phyloP scores from a whole-genome alignment of 2,888 invertebrate genomes.

The Operophtera brumata region DNA sequence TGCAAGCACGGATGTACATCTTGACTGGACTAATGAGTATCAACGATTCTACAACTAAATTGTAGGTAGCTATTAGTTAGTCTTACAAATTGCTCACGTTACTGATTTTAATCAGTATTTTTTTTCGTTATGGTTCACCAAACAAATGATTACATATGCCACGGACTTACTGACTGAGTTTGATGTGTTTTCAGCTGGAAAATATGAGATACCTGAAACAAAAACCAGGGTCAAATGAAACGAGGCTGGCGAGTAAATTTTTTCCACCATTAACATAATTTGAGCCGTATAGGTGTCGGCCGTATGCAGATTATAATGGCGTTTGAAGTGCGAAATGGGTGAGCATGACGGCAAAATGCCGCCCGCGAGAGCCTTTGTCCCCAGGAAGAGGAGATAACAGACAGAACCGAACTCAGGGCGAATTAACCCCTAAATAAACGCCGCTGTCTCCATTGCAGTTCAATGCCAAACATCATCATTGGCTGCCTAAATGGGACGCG shows the following conservation, averaged over 20 bases:
- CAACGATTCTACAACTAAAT: too few species aligned
- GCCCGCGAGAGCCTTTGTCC: conserved; percentile 50
- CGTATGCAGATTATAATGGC: conserved; percentile 56
- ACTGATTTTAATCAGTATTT: too few species aligned
- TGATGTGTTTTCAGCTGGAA: conserved; percentile 25
- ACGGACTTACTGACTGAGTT: conserved; percentile 25
- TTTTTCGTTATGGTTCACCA: too few species aligned
- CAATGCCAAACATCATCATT: too few species aligned
- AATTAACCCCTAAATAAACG: neutral
- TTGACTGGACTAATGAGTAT: too few species aligned
- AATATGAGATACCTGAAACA: conserved; percentile 57
- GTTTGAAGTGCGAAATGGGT: conserved; percentile 59
- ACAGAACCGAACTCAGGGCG: conserved; percentile 35
- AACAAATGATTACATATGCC: neutral
- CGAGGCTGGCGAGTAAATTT: conserved; percentile 52
- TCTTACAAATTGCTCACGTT: too few species aligned
- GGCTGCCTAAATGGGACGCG: too few species aligned
- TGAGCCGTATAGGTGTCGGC: conserved; percentile 47
- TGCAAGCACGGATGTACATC: too few species aligned
- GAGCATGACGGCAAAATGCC: conserved; percentile 48
- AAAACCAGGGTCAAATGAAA: conserved; percentile 57
- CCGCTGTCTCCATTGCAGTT: too few species aligned
- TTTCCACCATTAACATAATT: conserved; percentile 59
- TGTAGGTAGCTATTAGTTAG: too few species aligned
- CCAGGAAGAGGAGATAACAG: conserved; percentile 67